These are phyloP conservation scores for Cyphomyrus plagiostoma DNA, from an alignment of 2,113 vertebrate species.

Conservation along the genomic window DNA sequence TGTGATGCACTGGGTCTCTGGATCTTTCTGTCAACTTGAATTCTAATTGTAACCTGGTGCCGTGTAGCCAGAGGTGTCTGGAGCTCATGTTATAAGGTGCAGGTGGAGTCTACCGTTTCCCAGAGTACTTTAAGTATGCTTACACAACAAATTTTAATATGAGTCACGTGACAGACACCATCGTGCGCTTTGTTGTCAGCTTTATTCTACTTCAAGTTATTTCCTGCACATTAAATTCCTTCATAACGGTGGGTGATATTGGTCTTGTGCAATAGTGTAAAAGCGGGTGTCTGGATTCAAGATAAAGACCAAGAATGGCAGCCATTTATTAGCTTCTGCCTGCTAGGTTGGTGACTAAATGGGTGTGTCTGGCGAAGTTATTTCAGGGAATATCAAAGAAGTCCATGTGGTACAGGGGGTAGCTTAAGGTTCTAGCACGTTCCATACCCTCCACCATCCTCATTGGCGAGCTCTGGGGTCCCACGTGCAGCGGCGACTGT, in stretches of 20 bases:
- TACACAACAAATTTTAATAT: background rate
- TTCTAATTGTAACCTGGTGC: background rate
- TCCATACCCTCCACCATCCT: background rate
- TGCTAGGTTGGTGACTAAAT: background rate
- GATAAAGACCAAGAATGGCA: background rate
- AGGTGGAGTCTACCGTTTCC: background rate
- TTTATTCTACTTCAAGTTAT: background rate
- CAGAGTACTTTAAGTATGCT: background rate
- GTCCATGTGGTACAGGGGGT: background rate
- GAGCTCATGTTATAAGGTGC: background rate
- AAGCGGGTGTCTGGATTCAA: background rate
- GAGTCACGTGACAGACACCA: background rate
- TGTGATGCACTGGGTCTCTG: background rate
- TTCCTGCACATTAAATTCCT: background rate
- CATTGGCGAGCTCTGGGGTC: background rate
- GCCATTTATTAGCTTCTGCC: background rate
- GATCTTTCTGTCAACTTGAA: background rate
- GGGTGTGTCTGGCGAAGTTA: background rate
- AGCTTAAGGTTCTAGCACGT: background rate
- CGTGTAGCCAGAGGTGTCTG: background rate
- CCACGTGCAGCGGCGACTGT: background rate
- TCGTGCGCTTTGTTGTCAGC: background rate
- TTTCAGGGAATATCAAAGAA: background rate
- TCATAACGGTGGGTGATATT: background rate
- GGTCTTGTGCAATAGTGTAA: background rate